Conservation (phyloP, 2,888 invertebrate species). For the Apamea sordens region DNA sequence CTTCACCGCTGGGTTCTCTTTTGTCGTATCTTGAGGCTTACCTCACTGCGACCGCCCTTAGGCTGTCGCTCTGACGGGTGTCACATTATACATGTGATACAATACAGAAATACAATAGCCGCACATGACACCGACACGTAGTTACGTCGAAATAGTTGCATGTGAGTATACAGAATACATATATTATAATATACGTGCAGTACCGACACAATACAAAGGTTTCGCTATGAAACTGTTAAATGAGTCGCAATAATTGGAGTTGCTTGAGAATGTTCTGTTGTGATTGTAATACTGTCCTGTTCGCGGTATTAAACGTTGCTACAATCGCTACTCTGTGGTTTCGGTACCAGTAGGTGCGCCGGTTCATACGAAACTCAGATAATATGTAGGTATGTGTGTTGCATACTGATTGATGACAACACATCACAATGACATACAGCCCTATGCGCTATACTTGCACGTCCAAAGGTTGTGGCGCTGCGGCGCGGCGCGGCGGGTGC, state of each 20-base stretch:
- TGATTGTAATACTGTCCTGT: constrained; percentile 21
- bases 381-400: neutral
- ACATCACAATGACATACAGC: neutral
- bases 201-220: neutral
- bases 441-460: too few relatives aligned
- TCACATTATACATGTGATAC: neutral
- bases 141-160: neutral
- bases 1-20: neutral
- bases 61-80: neutral
- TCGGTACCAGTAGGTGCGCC: neutral
- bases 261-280: constrained; percentile 15
- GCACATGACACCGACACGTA: neutral
- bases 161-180: neutral
- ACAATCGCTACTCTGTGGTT: constrained; percentile 20
- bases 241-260: constrained; percentile 10
- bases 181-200: neutral
- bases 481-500: too few relatives aligned
- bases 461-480: too few relatives aligned
- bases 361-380: neutral
- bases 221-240: constrained; percentile 19
- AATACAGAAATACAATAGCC: constrained; percentile 12
- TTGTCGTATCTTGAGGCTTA: neutral
- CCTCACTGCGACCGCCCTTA: too few relatives aligned
- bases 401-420: constrained; percentile 10
- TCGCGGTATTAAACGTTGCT: constrained; percentile 5